Percentiles rank a stretch among this genome's conserved stretches.
These are phyloP conservation scores for Polyodon spathula DNA, from an alignment of 2,113 vertebrate genomes.

Conservation along the genomic window DNA sequence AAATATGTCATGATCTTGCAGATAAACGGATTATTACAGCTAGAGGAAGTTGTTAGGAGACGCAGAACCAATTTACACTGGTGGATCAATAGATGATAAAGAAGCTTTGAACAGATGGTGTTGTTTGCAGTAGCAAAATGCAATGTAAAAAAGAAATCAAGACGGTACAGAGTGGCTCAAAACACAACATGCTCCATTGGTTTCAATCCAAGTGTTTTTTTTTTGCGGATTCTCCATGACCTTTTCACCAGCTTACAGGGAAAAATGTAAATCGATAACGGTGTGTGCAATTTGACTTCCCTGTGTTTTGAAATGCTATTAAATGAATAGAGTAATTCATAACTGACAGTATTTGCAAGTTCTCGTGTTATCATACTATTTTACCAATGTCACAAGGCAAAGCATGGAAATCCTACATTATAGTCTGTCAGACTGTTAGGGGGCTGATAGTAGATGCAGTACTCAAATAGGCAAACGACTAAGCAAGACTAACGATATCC, in stretches of 20 bases:
- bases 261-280: constrained; percentile 52
- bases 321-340: constrained; percentile 24
- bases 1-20: no score
- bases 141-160: constrained; percentile 21
- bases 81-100: constrained; percentile 21
- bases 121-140: constrained; percentile 36
- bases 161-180: no score
- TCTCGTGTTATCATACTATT: no score
- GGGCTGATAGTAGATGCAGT: no score
- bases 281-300: constrained; percentile 22
- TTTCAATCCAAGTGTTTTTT: constrained; percentile 26
- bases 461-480: no score
- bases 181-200: constrained; percentile 53
- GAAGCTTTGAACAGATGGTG: constrained; percentile 40
- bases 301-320: constrained; percentile 15
- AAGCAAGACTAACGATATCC: no score
- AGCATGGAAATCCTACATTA: no score
- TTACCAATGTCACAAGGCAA: no score
- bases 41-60: no score
- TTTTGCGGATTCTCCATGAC: constrained; percentile 25
- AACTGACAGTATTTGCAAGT: no score
- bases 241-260: constrained; percentile 26
- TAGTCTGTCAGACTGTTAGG: no score
- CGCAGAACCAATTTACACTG: constrained; percentile 22
- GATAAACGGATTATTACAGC: no score